phyloP scores from a whole-genome alignment of 2,888 invertebrate genomes.

The Temnothorax unifasciatus region DNA sequence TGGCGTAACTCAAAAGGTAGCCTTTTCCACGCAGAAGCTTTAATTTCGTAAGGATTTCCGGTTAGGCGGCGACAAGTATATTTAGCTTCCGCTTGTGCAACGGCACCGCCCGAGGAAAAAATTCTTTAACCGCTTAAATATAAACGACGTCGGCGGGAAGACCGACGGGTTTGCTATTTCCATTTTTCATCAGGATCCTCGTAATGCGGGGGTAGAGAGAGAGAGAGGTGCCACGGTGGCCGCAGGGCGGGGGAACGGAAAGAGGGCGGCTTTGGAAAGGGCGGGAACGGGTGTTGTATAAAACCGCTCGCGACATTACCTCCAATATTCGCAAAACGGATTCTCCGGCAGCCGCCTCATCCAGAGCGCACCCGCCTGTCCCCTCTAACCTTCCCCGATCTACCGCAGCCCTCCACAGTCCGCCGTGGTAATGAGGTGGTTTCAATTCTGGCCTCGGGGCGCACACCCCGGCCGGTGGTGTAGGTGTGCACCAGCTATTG shows the following conservation, averaged over 20 bases:
- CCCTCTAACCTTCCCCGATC: constrained; percentile 60
- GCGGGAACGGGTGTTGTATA: constrained; percentile 82
- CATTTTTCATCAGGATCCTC: constrained; percentile 84
- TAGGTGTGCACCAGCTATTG: constrained; percentile 79
- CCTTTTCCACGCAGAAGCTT: not conserved
- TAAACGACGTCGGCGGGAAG: constrained; percentile 64
- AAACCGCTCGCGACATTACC: constrained; percentile 86
- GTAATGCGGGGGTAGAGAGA: constrained; percentile 69
- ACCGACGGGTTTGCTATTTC: constrained; percentile 82
- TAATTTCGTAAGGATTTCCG: constrained; percentile 46
- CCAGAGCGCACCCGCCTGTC: constrained; percentile 53
- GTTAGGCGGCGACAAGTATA: constrained; percentile 38
- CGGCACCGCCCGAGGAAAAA: constrained; percentile 32
- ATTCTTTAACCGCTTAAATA: constrained; percentile 66
- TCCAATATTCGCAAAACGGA: constrained; percentile 86
- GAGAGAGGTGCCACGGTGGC: constrained; percentile 37
- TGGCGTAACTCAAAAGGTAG: not conserved
- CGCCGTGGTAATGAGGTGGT: constrained; percentile 85
- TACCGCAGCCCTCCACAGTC: constrained; percentile 55
- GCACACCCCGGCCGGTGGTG: constrained; percentile 77
- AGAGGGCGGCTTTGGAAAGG: constrained; percentile 75
- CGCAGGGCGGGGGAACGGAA: constrained; percentile 72
- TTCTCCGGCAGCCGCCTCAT: constrained; percentile 82
- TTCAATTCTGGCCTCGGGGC: constrained; percentile 86
- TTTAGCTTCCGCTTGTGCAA: constrained; percentile 37